Evolutionary conservation across 2,888 invertebrate species (phyloP).

Genomic region (Halocaridina rubra): DNA sequence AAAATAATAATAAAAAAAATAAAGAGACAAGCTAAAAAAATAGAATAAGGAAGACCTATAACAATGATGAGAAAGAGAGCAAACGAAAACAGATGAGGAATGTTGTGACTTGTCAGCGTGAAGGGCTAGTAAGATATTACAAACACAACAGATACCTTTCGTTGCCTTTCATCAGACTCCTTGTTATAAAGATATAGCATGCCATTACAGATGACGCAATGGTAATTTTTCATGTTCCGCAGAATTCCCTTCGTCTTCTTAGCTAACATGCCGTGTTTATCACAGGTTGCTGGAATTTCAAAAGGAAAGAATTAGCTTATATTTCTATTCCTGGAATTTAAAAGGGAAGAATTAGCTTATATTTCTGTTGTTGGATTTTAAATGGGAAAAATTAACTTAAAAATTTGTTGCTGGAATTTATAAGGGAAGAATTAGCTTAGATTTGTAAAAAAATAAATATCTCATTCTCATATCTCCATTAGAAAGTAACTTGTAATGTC

Average conservation of each 20-base stretch:
- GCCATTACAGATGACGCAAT: conserved; percentile 30
- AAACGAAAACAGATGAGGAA: neutral
- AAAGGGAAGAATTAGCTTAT: too few species aligned
- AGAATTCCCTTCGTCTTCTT: conserved; percentile 55
- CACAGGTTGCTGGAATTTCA: conserved; percentile 50
- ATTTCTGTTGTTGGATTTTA: too few species aligned
- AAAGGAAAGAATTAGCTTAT: too few species aligned
- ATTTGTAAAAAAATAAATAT: too few species aligned
- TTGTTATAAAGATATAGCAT: conserved; percentile 57
- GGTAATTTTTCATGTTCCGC: conserved; percentile 34
- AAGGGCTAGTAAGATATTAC: neutral
- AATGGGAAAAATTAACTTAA: too few species aligned
- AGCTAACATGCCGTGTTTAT: conserved; percentile 33
- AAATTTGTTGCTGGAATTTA: too few species aligned
- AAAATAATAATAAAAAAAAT: neutral
- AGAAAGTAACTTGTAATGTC: too few species aligned
- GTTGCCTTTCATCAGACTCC: conserved; percentile 54
- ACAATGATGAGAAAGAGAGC: neutral
- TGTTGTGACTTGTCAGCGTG: neutral
- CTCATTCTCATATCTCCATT: too few species aligned
- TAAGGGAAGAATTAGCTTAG: too few species aligned
- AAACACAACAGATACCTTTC: conserved; percentile 25
- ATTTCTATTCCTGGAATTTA: too few species aligned
- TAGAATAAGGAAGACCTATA: neutral
- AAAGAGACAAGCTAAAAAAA: neutral